Base-by-base conservation (phyloP, 2,797 vertebrate genomes). In the Loriculus beryllinus region DNA sequence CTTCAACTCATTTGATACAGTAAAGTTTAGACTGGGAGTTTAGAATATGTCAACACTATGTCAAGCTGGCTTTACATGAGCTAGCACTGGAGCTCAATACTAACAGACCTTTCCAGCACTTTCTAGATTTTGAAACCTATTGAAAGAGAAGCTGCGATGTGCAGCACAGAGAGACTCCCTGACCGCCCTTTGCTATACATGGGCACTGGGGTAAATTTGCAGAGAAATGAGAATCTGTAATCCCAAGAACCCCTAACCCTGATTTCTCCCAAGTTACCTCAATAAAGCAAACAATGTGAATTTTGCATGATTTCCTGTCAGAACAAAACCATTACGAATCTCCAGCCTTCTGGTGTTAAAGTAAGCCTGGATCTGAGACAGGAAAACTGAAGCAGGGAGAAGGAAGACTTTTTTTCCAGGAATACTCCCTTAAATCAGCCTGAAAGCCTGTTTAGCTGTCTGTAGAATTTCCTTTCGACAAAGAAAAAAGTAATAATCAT, bases 401-500 rank as follows among this genome's bases (percentile, higher is more conserved):
- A 18, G n/a, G 29, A 74, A 39, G 40, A 39, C 33, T 5, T 51
- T 86, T 90, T 70, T 85, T 62, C 71, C 52, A 82, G 35, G 79
- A 87, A 92, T 56, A 33, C 20, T 80, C 45, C 7, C 49, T 85
- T 76, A 71, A 79, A 93, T 65, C 76, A 78, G 12, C 51, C 57
- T 62, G 12, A 88, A 87, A 93, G 54, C 28, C 62, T 5, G 3
- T 87, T 89, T 68, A 85, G 39, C 88, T 92, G 84, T 93, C 84
- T 72, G 79, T 63, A 94, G 79, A 84, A 75, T 94, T 96, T 93
- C 62, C 62, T 79, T 91, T 86, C 56, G 47, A 89, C 42, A 75
- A 81, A 95, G 68, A 65, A 96, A 88, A 94, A 89, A 85, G 82
- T 69, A 94, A 87, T 94, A 92, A 94, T 75, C 78, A 86, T 83